A percentile compares a stretch with the other conserved stretches of the same genome.
phyloP scores from a whole-genome alignment of 2,113 vertebrate genomes.

The Chelonoidis abingdonii region DNA sequence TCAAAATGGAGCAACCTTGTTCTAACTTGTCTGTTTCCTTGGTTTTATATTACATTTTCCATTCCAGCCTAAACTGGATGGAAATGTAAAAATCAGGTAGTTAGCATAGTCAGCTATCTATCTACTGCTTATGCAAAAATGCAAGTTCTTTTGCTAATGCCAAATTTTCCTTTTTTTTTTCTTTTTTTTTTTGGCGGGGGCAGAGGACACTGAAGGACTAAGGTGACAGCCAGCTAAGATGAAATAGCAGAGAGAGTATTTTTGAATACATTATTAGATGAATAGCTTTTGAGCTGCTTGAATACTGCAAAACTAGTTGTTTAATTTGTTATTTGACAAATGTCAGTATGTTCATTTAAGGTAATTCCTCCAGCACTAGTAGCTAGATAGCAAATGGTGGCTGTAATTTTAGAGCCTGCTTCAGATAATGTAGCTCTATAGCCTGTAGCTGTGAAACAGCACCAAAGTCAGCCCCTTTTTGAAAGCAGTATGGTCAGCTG shows the following conservation, averaged over 20 bases:
- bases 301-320: not conserved
- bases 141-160: not conserved
- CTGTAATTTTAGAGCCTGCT: not conserved
- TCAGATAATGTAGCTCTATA: not conserved
- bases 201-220: not conserved
- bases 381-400: not conserved
- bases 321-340: not conserved
- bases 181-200: not conserved
- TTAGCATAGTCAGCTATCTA: not conserved
- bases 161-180: not conserved
- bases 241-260: not conserved
- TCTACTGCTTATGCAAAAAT: not conserved
- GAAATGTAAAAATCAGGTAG: not conserved
- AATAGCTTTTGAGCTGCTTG: not conserved
- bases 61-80: not conserved
- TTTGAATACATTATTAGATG: not conserved
- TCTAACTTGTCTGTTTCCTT: not conserved
- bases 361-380: fast-evolving
- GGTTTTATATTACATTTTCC: not conserved
- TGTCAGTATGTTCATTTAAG: not conserved
- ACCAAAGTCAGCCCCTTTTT: not conserved
- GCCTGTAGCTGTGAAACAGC: not conserved
- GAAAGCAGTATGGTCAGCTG: not conserved
- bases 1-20: not conserved
- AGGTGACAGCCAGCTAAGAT: not conserved